A percentile compares a stretch with the other conserved stretches of the same genome.
phyloP scores from a whole-genome alignment of 2,797 vertebrate species.

The Todus mexicanus region DNA sequence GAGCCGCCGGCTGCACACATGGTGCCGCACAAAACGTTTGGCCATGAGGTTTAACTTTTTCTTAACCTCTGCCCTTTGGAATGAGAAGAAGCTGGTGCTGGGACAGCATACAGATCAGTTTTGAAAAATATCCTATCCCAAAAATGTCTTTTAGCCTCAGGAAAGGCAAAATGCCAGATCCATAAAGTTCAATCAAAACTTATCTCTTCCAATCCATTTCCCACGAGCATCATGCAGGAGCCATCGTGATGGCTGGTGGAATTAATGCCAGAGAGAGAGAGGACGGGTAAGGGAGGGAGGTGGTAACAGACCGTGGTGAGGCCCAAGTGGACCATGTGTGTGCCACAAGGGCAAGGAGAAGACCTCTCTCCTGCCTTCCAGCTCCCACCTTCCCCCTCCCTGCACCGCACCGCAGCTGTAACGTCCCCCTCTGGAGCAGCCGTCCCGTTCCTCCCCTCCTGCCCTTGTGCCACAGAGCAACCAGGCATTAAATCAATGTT shows the following conservation, averaged over 20 bases:
- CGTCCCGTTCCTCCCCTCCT: background rate
- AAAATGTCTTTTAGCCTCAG: background rate
- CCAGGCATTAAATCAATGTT: background rate
- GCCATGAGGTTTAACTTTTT: background rate
- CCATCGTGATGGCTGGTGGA: accelerated
- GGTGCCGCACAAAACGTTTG: background rate
- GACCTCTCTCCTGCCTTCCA: background rate
- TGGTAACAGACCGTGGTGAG: accelerated
- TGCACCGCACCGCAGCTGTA: background rate
- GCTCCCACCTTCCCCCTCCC: background rate
- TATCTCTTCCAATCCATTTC: background rate
- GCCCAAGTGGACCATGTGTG: accelerated
- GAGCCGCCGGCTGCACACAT: background rate
- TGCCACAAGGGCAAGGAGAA: background rate
- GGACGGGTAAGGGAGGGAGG: background rate
- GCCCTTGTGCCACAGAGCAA: background rate
- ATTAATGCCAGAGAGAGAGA: background rate
- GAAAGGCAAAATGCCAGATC: background rate
- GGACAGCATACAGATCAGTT: background rate
- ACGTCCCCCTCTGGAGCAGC: background rate
- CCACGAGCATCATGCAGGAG: accelerated
- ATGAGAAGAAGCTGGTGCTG: background rate
- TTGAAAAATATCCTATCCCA: background rate
- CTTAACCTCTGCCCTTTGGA: background rate
- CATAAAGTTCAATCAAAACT: background rate